These are phyloP conservation scores for Micropoecilia bifurca DNA, from an alignment of 2,797 vertebrate genomes.

Conservation along the genomic window DNA sequence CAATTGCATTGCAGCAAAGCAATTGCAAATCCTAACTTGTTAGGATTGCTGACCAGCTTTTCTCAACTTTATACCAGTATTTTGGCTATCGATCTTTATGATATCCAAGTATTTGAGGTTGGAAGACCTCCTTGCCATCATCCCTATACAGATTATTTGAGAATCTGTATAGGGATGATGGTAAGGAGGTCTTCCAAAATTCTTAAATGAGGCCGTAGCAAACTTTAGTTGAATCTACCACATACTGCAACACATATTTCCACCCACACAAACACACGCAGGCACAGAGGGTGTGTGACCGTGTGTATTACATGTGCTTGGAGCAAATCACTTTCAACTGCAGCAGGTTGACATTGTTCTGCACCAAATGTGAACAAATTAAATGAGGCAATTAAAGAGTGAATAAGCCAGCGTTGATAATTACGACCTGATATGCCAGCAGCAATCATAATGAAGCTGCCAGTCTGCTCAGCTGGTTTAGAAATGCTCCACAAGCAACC, in stretches of 20 bases:
- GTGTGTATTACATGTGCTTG: constrained; percentile 75
- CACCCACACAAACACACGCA: constrained; percentile 10
- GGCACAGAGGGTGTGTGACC: constrained; percentile 28
- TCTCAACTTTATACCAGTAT: neutral
- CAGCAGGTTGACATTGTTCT: constrained; percentile 83
- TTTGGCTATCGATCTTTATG: neutral
- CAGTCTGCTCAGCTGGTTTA: constrained; percentile 72
- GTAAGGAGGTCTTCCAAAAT: too few relatives aligned
- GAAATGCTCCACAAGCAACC: constrained; percentile 61
- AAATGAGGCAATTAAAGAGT: constrained; percentile 87
- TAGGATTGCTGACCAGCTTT: neutral
- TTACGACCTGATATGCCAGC: constrained; percentile 81
- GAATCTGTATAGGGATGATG: too few relatives aligned
- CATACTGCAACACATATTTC: constrained; percentile 16
- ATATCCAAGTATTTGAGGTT: neutral
- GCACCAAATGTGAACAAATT: constrained; percentile 86
- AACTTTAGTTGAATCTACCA: constrained; percentile 3
- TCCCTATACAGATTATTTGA: too few relatives aligned
- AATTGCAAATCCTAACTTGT: neutral
- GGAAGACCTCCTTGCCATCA: neutral
- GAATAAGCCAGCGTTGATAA: constrained; percentile 84
- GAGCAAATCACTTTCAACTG: constrained; percentile 80
- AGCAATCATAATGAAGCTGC: constrained; percentile 81
- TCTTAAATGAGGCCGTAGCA: neutral
- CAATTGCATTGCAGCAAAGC: too few relatives aligned